These are phyloP conservation scores for Eonycteris spelaea DNA, from an alignment of 2,113 vertebrate genomes.

Conservation along the genomic window DNA sequence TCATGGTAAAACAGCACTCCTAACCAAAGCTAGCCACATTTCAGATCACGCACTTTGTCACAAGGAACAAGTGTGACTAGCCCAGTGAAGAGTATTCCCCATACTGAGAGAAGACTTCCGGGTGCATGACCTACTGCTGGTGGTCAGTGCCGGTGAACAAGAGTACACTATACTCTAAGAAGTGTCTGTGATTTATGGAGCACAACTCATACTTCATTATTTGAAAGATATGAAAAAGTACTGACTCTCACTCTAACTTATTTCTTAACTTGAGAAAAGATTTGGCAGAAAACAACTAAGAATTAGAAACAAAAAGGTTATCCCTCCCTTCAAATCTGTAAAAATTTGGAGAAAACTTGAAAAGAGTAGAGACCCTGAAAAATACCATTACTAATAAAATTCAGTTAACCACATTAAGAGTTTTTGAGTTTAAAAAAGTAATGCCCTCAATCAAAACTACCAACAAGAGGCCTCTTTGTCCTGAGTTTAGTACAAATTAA, in stretches of 20 bases:
- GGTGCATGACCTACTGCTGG: neutral
- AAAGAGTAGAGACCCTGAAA: neutral
- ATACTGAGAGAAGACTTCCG: neutral
- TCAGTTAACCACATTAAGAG: too few relatives aligned
- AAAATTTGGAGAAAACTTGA: neutral
- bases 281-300: neutral
- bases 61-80: neutral
- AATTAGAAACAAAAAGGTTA: slow-evolving; percentile 3
- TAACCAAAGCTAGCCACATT: neutral
- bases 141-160: neutral
- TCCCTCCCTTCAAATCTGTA: neutral
- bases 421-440: neutral
- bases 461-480: neutral
- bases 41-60: neutral
- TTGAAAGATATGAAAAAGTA: neutral
- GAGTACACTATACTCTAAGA: neutral
- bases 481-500: neutral
- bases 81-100: neutral
- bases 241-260: neutral
- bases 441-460: neutral
- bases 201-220: neutral
- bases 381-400: neutral
- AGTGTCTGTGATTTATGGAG: neutral
- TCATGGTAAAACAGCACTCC: neutral
- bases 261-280: neutral